These are phyloP conservation scores for Stegostoma tigrinum DNA, from an alignment of 2,113 vertebrate genomes.

Conservation along the genomic window DNA sequence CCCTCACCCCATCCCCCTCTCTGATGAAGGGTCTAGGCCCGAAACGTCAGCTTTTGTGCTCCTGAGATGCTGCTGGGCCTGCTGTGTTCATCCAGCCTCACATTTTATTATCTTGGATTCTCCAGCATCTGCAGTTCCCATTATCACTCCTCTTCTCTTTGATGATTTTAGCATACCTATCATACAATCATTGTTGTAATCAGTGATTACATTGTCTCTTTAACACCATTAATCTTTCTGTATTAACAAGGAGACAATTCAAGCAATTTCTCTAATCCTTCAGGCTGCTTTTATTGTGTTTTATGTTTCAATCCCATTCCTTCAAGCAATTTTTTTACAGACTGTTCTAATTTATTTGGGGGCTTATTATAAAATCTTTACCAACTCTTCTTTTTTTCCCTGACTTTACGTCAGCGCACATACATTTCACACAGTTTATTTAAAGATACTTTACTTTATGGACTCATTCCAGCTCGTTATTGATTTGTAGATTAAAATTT, in stretches of 20 bases:
- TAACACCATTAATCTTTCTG: not conserved
- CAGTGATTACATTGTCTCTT: not conserved
- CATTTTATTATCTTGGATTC: too few relatives aligned
- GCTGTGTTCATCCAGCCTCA: too few relatives aligned
- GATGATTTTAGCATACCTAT: not conserved
- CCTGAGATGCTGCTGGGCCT: too few relatives aligned
- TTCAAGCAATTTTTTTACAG: slow-evolving; percentile 11
- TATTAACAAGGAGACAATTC: not conserved
- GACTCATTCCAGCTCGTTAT: not conserved
- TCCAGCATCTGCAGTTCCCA: too few relatives aligned
- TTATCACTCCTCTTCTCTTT: not conserved
- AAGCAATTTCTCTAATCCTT: not conserved
- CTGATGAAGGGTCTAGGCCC: too few relatives aligned
- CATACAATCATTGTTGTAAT: not conserved
- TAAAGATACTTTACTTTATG: not conserved
- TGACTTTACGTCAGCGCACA: not conserved
- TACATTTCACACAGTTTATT: not conserved
- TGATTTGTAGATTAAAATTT: not conserved
- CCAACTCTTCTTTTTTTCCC: not conserved
- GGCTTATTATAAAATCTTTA: not conserved
- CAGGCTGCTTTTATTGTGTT: not conserved
- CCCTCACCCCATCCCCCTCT: too few relatives aligned
- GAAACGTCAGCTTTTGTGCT: too few relatives aligned
- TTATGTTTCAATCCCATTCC: not conserved
- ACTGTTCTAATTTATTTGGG: not conserved